phyloP scores from a whole-genome alignment of 2,113 vertebrate genomes.

The Narcine bancroftii region DNA sequence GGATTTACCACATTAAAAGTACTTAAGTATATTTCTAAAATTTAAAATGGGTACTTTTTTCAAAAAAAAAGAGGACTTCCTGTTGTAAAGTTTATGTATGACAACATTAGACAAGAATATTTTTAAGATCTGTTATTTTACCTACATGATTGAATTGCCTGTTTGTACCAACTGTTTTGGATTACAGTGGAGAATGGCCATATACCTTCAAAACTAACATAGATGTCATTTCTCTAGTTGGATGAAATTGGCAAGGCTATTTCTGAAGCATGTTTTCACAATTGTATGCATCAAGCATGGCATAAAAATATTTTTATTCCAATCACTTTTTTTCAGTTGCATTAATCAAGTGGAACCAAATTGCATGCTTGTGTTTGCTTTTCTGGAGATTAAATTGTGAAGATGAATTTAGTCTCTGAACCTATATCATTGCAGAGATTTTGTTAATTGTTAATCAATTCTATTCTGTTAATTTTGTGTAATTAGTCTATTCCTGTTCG shows the following conservation, averaged over 20 bases:
- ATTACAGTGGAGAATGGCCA: background rate
- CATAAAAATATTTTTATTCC: background rate
- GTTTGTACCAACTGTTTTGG: background rate
- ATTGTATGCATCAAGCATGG: background rate
- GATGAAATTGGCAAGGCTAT: background rate
- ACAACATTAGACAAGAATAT: background rate
- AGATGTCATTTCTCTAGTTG: background rate
- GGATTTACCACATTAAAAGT: background rate
- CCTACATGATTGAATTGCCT: background rate
- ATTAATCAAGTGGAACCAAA: background rate
- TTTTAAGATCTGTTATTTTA: background rate
- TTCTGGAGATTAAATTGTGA: background rate
- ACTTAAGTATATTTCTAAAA: background rate
- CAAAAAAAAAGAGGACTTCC: background rate
- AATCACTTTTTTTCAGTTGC: background rate
- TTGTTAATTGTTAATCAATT: background rate
- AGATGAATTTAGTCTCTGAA: background rate
- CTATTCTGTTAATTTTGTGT: background rate
- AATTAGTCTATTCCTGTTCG: background rate
- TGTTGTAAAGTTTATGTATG: background rate
- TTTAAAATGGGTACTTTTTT: background rate
- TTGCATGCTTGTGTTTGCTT: slow-evolving; percentile 30
- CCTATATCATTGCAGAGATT: slow-evolving; percentile 7
- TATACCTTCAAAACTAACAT: background rate
- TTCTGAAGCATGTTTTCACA: background rate